Evolutionary conservation across 2,888 invertebrate species (phyloP), one percentile per base, ranked within the genome.

Genomic region (Orthosia cruda): DNA sequence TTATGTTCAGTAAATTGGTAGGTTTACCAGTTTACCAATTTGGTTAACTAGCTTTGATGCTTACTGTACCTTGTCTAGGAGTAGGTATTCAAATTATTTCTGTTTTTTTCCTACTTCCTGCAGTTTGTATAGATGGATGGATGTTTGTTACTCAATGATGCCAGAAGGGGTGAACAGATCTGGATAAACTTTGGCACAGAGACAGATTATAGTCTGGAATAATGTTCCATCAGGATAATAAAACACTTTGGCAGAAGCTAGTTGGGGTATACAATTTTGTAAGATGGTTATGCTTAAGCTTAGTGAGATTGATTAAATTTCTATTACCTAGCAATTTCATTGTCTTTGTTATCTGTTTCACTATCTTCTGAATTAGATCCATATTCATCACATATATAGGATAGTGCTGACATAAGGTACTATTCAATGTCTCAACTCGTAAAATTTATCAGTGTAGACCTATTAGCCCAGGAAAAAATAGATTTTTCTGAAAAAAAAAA

Each of bases 371-470:
- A 93, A 84, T 92, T 93, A 40, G 94, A 94, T 64, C 92, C 92
- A 88, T 96, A 96, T 68, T 92, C 93, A 69, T 92, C 93, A 90
- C 92, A 83, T 86, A 96, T 87, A 79, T 84, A 92, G 40, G 93
- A 92, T 86, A 96, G 89, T 68, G 92, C 92, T 89, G 96, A 96
- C 96, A 96, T 96, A 81, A 74, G 77, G 69, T 65, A 40, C 61
- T 54, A 20, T n/a, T 75, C 20, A 55, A 72, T 49, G 47, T 75
- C 20, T n/a, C 20, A 74, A 78, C 26, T 52, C 32, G 40, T 20
- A 26, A 55, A 13, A 55, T 16, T n/a, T 20, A 20, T 23, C 16
- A 45, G 16, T 55, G 18, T 11, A 16, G 4, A 54, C 40, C 16
- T 23, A 45, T 45, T 18, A 63, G 13, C 26, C 23, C 47, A 63